Evolutionary conservation across 2,797 vertebrate species (phyloP), one percentile per base, ranked within the genome.

Genomic region (Scolopax rusticola): DNA sequence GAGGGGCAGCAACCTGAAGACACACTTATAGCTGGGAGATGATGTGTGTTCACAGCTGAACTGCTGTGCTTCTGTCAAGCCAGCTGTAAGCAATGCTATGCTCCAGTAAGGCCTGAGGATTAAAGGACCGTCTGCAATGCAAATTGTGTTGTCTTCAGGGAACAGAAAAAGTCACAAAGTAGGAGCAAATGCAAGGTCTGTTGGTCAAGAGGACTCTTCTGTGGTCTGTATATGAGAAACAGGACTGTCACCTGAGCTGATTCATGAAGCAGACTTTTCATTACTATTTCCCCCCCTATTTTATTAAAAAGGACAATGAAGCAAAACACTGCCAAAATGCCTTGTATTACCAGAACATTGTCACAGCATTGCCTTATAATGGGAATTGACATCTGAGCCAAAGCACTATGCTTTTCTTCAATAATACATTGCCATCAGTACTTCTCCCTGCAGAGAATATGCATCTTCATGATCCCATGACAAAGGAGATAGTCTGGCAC

Each of bases 301-400:
- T 96, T 93, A 71, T 93, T 89, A 85, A 64, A 95, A 95, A 86
- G 27, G 20, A 12, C 63, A 83, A 56, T 5, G 56, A 91, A 93
- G 64, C 36, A 80, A 92, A 92, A 48, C 51, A 56, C n/a, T 80
- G n/a, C 41, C 70, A 94, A 85, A 95, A 85, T 81, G 32, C 51
- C 61, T 54, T 83, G 64, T 80, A 64, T 84, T 84, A 91, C 43
- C 36, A 90, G 78, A 92, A 91, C 10, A 69, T 36, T 92, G 54
- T 76, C 63, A 80, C 63, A 82, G 47, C 47, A 43, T 74, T 91
- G 65, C 53, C n/a, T 90, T 94, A 38, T 61, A 92, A 95, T 61
- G 61, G 57, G 45, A 91, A 64, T 53, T 0, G 0, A 74, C 73
- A 88, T 61, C 50, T 64, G 69, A 95, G 87, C 87, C 87, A 91